A percentile compares a stretch with the other conserved stretches of the same genome.
Evolutionary conservation across 2,797 vertebrate species (phyloP).

Genomic region (Myripristis murdjan): DNA sequence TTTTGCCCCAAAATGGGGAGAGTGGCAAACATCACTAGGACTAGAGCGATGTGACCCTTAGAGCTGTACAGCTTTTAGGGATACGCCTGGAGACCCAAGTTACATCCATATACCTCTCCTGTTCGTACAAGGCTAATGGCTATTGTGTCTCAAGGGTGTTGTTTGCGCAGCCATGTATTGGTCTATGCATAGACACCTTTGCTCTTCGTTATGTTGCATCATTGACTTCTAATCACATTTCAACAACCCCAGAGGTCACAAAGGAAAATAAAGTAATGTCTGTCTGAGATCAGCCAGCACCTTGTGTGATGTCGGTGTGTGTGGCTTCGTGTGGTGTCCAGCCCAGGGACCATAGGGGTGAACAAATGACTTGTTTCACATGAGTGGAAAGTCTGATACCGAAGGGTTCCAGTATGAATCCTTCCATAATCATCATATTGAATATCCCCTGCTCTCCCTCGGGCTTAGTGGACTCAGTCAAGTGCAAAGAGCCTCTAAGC

Average conservation of each 20-base stretch:
- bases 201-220: conserved; percentile 18
- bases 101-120: no score
- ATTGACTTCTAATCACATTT: conserved; percentile 47
- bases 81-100: conserved; percentile 1
- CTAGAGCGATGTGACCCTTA: conserved; percentile 10
- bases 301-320: conserved; percentile 21
- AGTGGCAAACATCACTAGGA: conserved; percentile 6
- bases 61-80: not conserved
- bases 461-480: conserved; percentile 8
- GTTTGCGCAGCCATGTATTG: no score
- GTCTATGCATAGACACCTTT: conserved; percentile 3
- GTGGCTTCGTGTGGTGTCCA: not conserved
- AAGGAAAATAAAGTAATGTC: conserved; percentile 16
- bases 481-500: conserved; percentile 12
- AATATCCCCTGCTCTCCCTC: conserved; percentile 6
- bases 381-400: conserved; percentile 39
- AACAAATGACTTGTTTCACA: conserved; percentile 55
- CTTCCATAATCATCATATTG: conserved; percentile 15
- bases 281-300: conserved; percentile 10
- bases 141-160: no score
- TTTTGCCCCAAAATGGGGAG: conserved; percentile 3
- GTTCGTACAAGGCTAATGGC: no score
- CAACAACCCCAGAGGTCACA: conserved; percentile 27
- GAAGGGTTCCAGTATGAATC: conserved; percentile 28
- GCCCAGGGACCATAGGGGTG: conserved; percentile 26